Base-by-base conservation (phyloP, 1,140 invertebrate species). In the Lasioglossum baleicum region DNA sequence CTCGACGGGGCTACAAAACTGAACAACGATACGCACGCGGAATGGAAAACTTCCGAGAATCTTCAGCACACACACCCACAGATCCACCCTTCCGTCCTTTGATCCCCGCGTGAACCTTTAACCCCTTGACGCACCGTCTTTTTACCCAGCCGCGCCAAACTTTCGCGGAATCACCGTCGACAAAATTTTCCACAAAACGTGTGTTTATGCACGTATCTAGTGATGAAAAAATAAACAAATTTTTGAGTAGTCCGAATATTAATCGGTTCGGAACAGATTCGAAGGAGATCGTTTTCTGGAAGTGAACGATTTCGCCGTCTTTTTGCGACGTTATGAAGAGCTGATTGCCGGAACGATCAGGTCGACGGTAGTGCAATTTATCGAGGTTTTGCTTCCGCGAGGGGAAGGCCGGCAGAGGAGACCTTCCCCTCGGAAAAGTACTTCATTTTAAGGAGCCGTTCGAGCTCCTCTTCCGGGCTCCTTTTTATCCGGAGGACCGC, bases 401-500 rank as follows among this genome's bases (percentile, higher is more conserved):
- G 15, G 11, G 7, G 17, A 26, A 5, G 67, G 31, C 56, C 20
- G 44, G 61, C 10, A 48, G 44, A 13, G 44, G 8, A 3, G 44
- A 11, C 44, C 26, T 17, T 20, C 31, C 26, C 26, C 26, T 6
- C 7, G 66, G 51, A 13, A 66, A 66, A 35, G 56, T 80, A 67
- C 71, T 80, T 80, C 71, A 75, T 80, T 74, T 61, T 80, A 80
- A 80, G 53, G 60, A 75, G 77, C 51, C 64, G 77, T 80, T 80
- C 40, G 48, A 63, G 8, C 48, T 48, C 40, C 69, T 15, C 51
- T 64, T 35, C 71, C 42, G 51, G 42, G n/a, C 53, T 72, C 10
- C 76, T 68, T 80, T 87, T 82, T 85, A 85, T 82, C 84, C 79
- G 68, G 83, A 83, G 84, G 78, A 22, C 79, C 75, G 63, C 68